phyloP scores from a whole-genome alignment of 2,113 vertebrate species.

The Leptodactylus fuscus region DNA sequence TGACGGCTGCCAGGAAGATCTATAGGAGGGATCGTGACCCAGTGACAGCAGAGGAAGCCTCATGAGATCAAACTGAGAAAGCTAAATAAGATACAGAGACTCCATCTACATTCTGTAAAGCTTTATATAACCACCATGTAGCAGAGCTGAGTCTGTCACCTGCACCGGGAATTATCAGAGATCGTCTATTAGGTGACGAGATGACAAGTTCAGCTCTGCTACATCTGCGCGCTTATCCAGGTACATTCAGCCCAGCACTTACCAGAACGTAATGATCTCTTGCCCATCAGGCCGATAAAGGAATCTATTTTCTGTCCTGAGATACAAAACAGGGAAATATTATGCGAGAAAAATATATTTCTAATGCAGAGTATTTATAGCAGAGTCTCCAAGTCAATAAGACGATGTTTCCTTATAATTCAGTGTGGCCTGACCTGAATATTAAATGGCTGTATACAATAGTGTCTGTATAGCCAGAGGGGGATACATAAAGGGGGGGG shows the following conservation, averaged over 20 bases:
- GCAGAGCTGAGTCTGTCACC: too few relatives aligned
- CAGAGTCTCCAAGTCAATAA: not conserved
- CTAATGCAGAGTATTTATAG: not conserved
- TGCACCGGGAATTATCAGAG: too few relatives aligned
- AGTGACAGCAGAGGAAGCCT: not conserved
- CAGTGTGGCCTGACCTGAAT: not conserved
- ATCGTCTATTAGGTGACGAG: not conserved
- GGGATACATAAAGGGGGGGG: not conserved
- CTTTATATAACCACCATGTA: too few relatives aligned
- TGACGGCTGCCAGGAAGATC: not conserved
- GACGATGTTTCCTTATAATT: not conserved
- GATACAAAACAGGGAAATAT: slow-evolving; percentile 71
- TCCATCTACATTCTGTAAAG: too few relatives aligned
- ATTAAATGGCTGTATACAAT: not conserved
- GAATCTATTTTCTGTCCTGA: slow-evolving; percentile 85
- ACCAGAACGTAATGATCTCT: slow-evolving; percentile 91
- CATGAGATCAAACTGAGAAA: too few relatives aligned
- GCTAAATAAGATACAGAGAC: too few relatives aligned
- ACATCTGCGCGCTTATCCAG: not conserved
- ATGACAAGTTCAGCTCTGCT: not conserved
- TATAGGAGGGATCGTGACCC: not conserved
- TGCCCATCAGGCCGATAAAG: slow-evolving; percentile 93
- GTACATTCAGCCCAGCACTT: slow-evolving; percentile 61
- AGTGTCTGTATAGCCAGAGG: not conserved
- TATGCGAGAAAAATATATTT: not conserved